Base-by-base conservation (phyloP, 2,797 vertebrate genomes). In the Paguma larvata region DNA sequence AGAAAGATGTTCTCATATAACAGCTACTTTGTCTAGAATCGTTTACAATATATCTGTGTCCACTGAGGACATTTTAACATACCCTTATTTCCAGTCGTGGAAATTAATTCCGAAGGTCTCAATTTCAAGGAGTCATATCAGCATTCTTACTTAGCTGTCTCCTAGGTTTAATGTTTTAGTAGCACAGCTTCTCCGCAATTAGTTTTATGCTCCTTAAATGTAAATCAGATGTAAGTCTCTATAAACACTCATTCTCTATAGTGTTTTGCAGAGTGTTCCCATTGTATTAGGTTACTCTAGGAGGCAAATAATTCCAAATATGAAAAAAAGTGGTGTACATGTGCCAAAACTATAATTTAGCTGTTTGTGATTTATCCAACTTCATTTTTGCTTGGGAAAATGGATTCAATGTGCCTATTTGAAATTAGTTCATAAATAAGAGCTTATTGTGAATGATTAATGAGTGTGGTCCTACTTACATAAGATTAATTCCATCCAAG, bases 181-280 rank as follows among this genome's bases (percentile, higher is more conserved):
- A 98, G 97, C 97, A 85, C 32, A 51, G 86, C 93, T 96, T 97
- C 97, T 96, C 96, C 87, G 96, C 89, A 98, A 98, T 98, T 98
- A 98, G 94, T 97, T 98, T 96, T 96, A 97, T 96, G 91, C 85
- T 97, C 91, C 95, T 98, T 97, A 98, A 98, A 98, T 98, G 94
- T 97, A 98, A 97, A 97, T 98, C 97, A 97, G 97, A 98, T 98
- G 97, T 98, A 97, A 97, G 96, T 94, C 88, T 97, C 96, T 96
- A 97, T 98, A 97, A 98, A 98, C 96, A 96, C 87, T 97, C 93
- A 32, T 73, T 97, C 94, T 97, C 95, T 44, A 83, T 65, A 95
- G 97, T 85, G 86, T 97, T 97, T 95, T 85, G 65, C 89, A 95
- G 89, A 63, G 46, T 89, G 86, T 97, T 98, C 85, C 90, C 90